Base-by-base conservation (phyloP, 2,888 invertebrate species). In the Caenorhabditis sinica region DNA sequence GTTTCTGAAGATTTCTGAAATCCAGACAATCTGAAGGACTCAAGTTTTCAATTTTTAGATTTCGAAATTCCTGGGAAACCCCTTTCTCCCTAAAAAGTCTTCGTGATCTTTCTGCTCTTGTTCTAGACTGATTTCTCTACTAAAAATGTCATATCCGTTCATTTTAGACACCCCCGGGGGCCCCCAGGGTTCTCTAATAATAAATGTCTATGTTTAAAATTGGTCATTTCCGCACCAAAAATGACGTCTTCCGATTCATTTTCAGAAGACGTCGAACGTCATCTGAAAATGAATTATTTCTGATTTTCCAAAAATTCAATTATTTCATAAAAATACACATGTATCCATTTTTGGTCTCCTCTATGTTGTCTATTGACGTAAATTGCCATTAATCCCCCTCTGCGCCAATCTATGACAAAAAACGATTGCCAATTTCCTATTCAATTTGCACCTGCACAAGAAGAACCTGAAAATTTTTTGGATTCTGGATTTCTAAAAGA, bases 381-480 rank as follows among this genome's bases (percentile, higher is more conserved):
- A 76, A 68, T 76, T 75, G 76, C 17, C 40, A 76, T 68, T 66
- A 75, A 58, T 66, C 36, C 45, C n/a, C n/a, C n/a, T n/a, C n/a
- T 56, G 36, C 11, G 5, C 17, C 20, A 13, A 49, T 49, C 20
- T 49, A 20, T 49, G 5, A 6, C n/a, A 49, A 49, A 20, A 49
- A 49, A 40, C 66, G 56, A 66, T 75, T 65, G 65, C 23, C 75
- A 75, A 75, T 75, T 66, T 75, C 66, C 66, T 4, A 25, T 28
- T 23, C 4, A 28, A 15, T 23, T 65, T 68, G 60, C 76, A 76
- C 68, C 76, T 76, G 76, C 68, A 76, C 36, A 11, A 28, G 25
- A 25, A 33, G 33, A 60, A 60, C 0, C 56, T 23, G 25, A 40
- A 40, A 40, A 40, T 11, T 11, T n/a, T n/a, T n/a, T n/a, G n/a